Conservation (phyloP, 2,113 vertebrate species). For the Corythoichthys intestinalis region DNA sequence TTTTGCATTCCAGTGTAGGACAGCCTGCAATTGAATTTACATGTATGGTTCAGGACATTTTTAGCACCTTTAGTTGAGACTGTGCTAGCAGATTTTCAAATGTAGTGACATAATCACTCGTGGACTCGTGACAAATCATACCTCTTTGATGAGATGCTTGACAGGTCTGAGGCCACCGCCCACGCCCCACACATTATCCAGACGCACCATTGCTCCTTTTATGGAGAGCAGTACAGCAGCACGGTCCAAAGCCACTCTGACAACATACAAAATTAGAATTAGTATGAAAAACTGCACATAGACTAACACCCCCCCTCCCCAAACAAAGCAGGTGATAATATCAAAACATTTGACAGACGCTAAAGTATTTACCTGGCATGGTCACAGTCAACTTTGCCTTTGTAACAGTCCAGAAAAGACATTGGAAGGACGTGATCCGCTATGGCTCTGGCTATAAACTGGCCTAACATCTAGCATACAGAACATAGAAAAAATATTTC, state of each 20-base stretch:
- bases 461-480: conserved; percentile 80
- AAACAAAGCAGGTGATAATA: too few species aligned
- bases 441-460: conserved; percentile 83
- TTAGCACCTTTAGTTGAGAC: background rate
- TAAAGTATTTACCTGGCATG: conserved; percentile 74
- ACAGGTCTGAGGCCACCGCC: conserved; percentile 83
- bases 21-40: background rate
- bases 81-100: background rate
- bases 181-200: conserved; percentile 87
- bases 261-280: background rate
- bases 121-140: conserved; percentile 23
- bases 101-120: background rate
- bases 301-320: too few species aligned
- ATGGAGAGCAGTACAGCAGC: conserved; percentile 79
- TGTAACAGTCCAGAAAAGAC: conserved; percentile 80
- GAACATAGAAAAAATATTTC: background rate
- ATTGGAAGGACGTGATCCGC: conserved; percentile 81
- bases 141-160: conserved; percentile 84
- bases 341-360: too few species aligned
- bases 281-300: background rate
- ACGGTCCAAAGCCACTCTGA: conserved; percentile 80
- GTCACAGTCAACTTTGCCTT: conserved; percentile 82
- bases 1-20: background rate
- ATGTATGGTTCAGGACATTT: background rate
- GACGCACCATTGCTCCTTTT: conserved; percentile 77